These are phyloP conservation scores for Polyodon spathula DNA, from an alignment of 2,113 vertebrate genomes.

Conservation along the genomic window DNA sequence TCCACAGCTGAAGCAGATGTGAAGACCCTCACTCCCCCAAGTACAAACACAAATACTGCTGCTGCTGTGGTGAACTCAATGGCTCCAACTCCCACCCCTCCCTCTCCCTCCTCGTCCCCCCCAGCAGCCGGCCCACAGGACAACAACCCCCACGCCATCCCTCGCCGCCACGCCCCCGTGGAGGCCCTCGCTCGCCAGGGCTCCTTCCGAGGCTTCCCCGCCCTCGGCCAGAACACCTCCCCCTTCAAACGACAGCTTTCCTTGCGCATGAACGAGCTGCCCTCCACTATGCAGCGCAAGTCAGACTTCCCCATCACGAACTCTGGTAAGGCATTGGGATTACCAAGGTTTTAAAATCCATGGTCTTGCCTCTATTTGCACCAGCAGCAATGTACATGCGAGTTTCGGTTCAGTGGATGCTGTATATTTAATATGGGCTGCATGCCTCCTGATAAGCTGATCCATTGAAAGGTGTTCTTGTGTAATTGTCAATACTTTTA, in stretches of 20 bases:
- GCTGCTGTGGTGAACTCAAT: slow-evolving; percentile 30
- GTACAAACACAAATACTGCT: slow-evolving; percentile 21
- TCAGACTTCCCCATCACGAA: slow-evolving; percentile 89
- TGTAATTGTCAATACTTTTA: too few species aligned
- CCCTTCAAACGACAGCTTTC: slow-evolving; percentile 94
- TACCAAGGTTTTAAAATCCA: too few species aligned
- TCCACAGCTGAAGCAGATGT: slow-evolving; percentile 65
- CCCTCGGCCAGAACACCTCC: slow-evolving; percentile 91
- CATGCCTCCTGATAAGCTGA: too few species aligned
- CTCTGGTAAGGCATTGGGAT: slow-evolving; percentile 56
- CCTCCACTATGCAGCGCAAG: slow-evolving; percentile 92
- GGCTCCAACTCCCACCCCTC: slow-evolving; percentile 44
- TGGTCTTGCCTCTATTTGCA: too few species aligned
- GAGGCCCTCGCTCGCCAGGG: slow-evolving; percentile 91
- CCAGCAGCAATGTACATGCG: too few species aligned
- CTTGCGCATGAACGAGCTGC: slow-evolving; percentile 89
- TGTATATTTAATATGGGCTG: too few species aligned
- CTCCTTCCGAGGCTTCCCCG: slow-evolving; percentile 92
- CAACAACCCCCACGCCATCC: slow-evolving; percentile 74
- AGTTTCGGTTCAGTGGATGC: too few species aligned
- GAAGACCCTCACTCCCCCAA: slow-evolving; percentile 27
- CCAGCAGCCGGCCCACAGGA: slow-evolving; percentile 57
- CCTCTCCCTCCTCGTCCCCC: slow-evolving; percentile 61
- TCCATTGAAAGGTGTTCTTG: too few species aligned
- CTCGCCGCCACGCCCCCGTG: slow-evolving; percentile 83